phyloP scores from a whole-genome alignment of 2,888 invertebrate species.

The Fragum whitleyi region DNA sequence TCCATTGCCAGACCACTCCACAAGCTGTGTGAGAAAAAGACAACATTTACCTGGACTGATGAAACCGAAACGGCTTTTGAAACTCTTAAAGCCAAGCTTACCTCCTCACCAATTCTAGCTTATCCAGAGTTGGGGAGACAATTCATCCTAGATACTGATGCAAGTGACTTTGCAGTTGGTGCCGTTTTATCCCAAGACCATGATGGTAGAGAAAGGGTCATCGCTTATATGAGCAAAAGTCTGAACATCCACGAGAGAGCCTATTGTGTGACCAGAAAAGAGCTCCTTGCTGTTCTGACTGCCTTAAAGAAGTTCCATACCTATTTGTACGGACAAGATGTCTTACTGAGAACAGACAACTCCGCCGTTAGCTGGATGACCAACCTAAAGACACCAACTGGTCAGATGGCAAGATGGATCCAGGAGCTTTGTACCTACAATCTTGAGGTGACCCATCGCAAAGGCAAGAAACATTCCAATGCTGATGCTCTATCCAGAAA shows the following conservation, averaged over 20 bases:
- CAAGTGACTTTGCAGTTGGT: not conserved
- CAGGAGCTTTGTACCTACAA: conserved; percentile 34
- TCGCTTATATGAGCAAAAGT: conserved; percentile 26
- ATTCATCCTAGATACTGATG: conserved; percentile 31
- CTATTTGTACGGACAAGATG: conserved; percentile 47
- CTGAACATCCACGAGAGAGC: too few relatives aligned
- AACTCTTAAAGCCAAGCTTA: conserved; percentile 10
- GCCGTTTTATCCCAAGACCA: conserved; percentile 37
- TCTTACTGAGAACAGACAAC: conserved; percentile 54
- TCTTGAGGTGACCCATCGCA: conserved; percentile 18
- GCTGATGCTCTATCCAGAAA: too few relatives aligned
- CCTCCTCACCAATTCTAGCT: conserved; percentile 20
- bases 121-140: not conserved
- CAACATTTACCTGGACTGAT: conserved; percentile 15
- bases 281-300: conserved; percentile 30
- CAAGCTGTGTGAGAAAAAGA: conserved; percentile 29
- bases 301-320: conserved; percentile 43
- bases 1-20: conserved; percentile 29
- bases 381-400: conserved; percentile 50
- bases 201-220: conserved; percentile 24
- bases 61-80: conserved; percentile 32
- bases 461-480: conserved; percentile 19
- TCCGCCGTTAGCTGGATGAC: too few relatives aligned
- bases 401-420: conserved; percentile 51
- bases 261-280: conserved; percentile 37